Evolutionary conservation across 2,797 vertebrate species (phyloP), one percentile per base, ranked within the genome.

Genomic region (Pseudopleuronectes americanus): DNA sequence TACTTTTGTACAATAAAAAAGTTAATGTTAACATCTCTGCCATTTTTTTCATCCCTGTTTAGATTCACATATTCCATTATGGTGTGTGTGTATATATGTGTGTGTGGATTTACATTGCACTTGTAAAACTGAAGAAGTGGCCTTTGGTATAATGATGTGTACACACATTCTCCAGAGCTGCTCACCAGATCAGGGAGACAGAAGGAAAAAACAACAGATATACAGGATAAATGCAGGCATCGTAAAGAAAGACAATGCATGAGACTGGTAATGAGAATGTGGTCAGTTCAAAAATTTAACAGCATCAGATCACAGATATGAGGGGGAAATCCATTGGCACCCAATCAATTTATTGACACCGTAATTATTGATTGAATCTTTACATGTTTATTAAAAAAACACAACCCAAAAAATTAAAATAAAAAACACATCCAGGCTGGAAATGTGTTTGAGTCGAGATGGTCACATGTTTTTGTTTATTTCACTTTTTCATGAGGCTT

Each of bases 1-100:
- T 96, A 96, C 95, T 96, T 95, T 96, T 93, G 81, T 96, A 97
- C 95, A 96, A 90, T 94, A 94, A 96, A 96, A 94, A 93, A 95
- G 95, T 96, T 95, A 84, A 91, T 93, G 89, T 94, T 93, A 92
- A 93, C 92, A 89, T 86, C 87, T 93, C 85, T 94, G 92, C 91
- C 91, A 86, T 93, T 91, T 38, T 38, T 89, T 85, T 89, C 90
- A 92, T 93, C 91, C 94, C 92, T 94, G 93, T 93, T 92, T 89
- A 92, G 91, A 92, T 94, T 94, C 93, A 94, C 92, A 95, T 95
- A 93, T 92, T 94, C 80, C 87, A 86, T 92, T 88, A 81, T 77
- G 83, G 57, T 73, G 68, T 80, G 61, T 79, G 45, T 85, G 84
- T 91, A 62, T 78, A 52, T 56, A 51, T 82, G 51, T 53, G 57